These are phyloP conservation scores for Gymnorhina tibicen DNA, from an alignment of 2,113 vertebrate genomes.

Conservation along the genomic window DNA sequence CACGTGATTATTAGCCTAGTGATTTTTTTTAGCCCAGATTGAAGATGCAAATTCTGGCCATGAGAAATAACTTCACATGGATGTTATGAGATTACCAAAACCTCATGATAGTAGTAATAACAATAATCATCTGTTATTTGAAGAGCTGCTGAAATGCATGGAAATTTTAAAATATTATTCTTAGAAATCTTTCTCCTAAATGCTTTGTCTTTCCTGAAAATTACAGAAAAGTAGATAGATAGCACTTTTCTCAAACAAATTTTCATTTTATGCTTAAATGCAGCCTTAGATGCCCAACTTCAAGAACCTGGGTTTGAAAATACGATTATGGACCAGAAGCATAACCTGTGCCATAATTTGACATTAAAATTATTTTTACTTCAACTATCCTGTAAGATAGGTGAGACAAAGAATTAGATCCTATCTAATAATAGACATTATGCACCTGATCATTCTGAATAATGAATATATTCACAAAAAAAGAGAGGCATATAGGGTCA, in stretches of 20 bases:
- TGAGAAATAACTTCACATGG: neutral
- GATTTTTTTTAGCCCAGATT: neutral
- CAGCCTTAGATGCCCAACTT: neutral
- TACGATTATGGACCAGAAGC: neutral
- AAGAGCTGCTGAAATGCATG: conserved; percentile 20
- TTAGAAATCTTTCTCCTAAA: conserved; percentile 6
- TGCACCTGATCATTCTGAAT: neutral
- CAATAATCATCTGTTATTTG: conserved; percentile 13
- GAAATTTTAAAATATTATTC: conserved; percentile 20
- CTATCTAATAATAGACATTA: no score
- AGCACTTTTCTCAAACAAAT: neutral
- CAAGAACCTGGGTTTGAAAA: neutral
- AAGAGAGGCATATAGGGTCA: neutral
- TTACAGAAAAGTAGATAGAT: neutral
- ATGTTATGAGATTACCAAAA: conserved; percentile 25
- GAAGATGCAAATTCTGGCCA: neutral
- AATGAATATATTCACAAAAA: neutral
- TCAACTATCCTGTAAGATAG: neutral
- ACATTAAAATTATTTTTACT: neutral
- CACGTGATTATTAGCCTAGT: fast-evolving
- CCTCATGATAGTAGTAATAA: neutral
- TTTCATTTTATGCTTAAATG: neutral
- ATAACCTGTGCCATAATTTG: neutral
- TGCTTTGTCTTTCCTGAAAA: neutral
- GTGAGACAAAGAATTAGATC: neutral